Percentiles rank a stretch among this genome's conserved stretches.
phyloP scores from a whole-genome alignment of 2,113 vertebrate genomes.

The Amblyornis subalaris region DNA sequence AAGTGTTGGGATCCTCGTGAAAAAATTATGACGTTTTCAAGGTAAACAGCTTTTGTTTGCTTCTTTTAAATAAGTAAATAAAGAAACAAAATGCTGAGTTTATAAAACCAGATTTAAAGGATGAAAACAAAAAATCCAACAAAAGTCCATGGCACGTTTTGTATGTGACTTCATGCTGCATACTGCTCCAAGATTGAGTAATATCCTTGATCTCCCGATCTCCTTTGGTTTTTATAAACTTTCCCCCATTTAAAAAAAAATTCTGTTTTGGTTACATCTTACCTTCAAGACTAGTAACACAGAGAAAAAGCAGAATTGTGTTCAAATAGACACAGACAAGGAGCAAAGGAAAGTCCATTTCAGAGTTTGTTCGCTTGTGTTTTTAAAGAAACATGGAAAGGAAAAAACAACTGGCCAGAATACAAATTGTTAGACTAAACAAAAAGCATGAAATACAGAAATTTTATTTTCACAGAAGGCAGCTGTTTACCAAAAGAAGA shows the following conservation, averaged over 20 bases:
- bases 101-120: neutral
- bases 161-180: neutral
- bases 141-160: conserved; percentile 6
- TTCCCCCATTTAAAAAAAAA: neutral
- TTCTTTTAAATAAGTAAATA: neutral
- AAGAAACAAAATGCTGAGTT: neutral
- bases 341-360: neutral
- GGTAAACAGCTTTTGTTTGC: neutral
- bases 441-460: neutral
- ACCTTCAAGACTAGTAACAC: neutral
- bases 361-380: neutral
- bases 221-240: neutral
- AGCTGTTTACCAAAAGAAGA: neutral
- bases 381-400: neutral
- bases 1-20: neutral
- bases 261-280: neutral
- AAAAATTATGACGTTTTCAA: neutral
- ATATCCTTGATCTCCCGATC: neutral
- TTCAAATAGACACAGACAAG: neutral
- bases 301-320: neutral
- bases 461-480: neutral
- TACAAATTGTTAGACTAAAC: neutral
- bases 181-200: conserved; percentile 7
- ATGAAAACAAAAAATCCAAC: neutral
- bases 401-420: conserved; percentile 1